Evolutionary conservation across 2,888 invertebrate genomes (phyloP), one percentile per base, ranked within the genome.

Genomic region (Pyrrhosoma nymphula): DNA sequence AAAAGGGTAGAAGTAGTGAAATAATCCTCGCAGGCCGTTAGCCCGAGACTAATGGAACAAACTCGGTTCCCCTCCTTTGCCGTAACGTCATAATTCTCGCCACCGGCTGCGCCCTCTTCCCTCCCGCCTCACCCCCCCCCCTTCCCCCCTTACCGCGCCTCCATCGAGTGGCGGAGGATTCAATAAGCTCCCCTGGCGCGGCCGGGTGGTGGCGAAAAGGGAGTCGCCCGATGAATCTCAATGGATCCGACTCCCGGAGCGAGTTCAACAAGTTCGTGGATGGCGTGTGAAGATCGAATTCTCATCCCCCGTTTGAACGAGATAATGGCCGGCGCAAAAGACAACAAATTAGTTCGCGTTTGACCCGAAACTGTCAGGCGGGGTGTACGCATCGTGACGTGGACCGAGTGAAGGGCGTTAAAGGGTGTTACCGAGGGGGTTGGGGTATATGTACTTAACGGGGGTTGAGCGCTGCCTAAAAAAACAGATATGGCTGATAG

Each of bases 241-340:
- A 82, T 82, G 82, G 82, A 35, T 30, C 35, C 69, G 69, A 69
- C 26, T 16, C 82, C 82, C 47, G 47, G 47, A 8, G n/a, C 60
- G 35, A 35, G 82, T 82, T 82, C 82, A 82, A 82, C 82, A 82
- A 82, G 82, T 82, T 82, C 82, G 82, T 82, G 82, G 82, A 35
- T 82, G 82, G 82, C 82, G 82, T 82, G 82, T 35, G 35, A 35
- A 82, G 82, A 82, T 82, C 82, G 82, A 82, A 82, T 82, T 14
- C 35, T n/a, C 69, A 6, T 0, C 82, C 35, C 82, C 26, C 82
- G 47, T 18, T 6, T 35, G 30, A 35, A 14, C 23, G 82, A n/a
- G 82, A 82, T 26, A 69, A 69, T 8, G 18, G 69, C 69, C 69
- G 35, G 82, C 14, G 82, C 14, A 35, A 20, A 82, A 35, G 82